phyloP scores from a whole-genome alignment of 2,888 invertebrate species.

The Rhagium mordax region DNA sequence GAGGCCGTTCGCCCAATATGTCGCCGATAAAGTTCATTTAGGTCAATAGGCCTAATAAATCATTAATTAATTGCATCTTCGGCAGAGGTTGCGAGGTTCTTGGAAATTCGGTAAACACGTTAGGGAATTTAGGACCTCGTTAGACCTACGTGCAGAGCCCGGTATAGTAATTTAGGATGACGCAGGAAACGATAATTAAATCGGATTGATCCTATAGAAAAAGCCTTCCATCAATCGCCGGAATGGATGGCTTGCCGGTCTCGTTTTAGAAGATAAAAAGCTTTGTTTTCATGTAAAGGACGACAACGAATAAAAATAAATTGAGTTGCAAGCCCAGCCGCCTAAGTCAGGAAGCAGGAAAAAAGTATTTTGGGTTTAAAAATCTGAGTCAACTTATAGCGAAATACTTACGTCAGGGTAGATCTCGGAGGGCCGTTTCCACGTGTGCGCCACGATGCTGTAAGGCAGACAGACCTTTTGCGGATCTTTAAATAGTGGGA shows the following conservation, averaged over 20 bases:
- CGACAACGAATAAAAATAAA: too few relatives aligned
- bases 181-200: background rate
- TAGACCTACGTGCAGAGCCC: background rate
- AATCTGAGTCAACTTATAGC: too few relatives aligned
- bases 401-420: slow-evolving; percentile 54
- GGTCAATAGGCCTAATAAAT: background rate
- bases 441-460: slow-evolving; percentile 51
- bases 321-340: too few relatives aligned
- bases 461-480: slow-evolving; percentile 52
- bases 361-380: too few relatives aligned
- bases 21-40: background rate
- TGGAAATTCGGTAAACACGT: background rate
- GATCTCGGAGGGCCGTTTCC: slow-evolving; percentile 62
- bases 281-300: too few relatives aligned
- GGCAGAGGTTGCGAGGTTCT: background rate
- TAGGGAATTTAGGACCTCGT: background rate
- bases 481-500: slow-evolving; percentile 49
- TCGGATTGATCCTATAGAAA: background rate
- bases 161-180: background rate
- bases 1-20: background rate
- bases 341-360: too few relatives aligned
- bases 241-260: too few relatives aligned
- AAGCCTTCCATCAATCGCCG: too few relatives aligned
- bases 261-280: too few relatives aligned
- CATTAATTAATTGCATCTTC: background rate